These are phyloP conservation scores for Hemiprocne comata DNA, from an alignment of 2,113 vertebrate genomes.

Conservation along the genomic window DNA sequence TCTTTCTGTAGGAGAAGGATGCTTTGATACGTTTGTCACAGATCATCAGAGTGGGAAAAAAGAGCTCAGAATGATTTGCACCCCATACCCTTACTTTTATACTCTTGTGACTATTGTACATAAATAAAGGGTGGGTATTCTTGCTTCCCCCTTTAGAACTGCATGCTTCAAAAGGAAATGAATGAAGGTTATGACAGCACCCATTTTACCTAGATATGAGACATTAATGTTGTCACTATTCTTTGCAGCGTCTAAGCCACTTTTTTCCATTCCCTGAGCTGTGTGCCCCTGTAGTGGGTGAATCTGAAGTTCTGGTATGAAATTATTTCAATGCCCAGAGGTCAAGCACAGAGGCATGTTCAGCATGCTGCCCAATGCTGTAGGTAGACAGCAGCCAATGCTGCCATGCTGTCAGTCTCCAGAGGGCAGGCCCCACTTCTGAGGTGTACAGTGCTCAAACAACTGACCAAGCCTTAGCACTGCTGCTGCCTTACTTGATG, in stretches of 20 bases:
- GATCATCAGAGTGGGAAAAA: not conserved
- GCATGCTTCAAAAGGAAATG: not conserved
- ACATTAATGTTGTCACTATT: not conserved
- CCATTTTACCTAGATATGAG: not conserved
- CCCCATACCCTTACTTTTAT: not conserved
- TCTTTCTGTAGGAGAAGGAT: not conserved
- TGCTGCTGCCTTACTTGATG: not conserved
- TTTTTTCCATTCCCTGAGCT: not conserved
- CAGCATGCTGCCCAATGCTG: accelerated
- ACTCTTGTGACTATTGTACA: not conserved
- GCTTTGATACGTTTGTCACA: not conserved
- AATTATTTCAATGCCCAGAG: not conserved
- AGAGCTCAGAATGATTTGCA: not conserved
- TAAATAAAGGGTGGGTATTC: not conserved
- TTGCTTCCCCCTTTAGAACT: not conserved
- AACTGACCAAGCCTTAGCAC: not conserved
- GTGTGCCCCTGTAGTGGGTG: not conserved
- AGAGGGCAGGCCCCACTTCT: accelerated
- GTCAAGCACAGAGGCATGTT: not conserved
- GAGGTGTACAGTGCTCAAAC: not conserved
- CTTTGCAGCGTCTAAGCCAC: not conserved
- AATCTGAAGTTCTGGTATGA: not conserved
- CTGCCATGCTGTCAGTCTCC: accelerated
- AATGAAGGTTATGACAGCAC: not conserved
- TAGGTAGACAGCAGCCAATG: not conserved